A percentile compares a stretch with the other conserved stretches of the same genome.
These are phyloP conservation scores for Halcyon leucocephala DNA, from an alignment of 2,797 vertebrate species.

Conservation along the genomic window DNA sequence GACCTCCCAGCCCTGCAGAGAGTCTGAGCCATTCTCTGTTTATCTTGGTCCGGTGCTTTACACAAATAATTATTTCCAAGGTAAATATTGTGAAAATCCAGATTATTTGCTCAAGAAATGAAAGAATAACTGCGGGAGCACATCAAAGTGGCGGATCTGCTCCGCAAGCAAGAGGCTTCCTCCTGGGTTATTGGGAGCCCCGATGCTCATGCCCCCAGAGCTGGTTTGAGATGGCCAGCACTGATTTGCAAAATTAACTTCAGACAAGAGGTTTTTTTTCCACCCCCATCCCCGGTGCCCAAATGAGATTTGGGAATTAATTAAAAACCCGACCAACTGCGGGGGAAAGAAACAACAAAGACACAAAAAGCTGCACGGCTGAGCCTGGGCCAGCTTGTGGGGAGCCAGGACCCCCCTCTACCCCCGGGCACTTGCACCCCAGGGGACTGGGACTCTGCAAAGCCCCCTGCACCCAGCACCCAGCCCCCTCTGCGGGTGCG, in stretches of 20 bases:
- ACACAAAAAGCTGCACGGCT: neutral
- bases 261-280: neutral
- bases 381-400: neutral
- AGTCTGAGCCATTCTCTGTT: neutral
- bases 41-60: constrained; percentile 38
- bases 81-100: constrained; percentile 63
- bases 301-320: constrained; percentile 27
- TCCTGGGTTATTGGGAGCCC: constrained; percentile 13
- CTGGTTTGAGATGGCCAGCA: constrained; percentile 5
- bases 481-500: accelerated
- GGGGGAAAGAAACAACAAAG: neutral
- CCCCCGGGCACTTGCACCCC: accelerated
- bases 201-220: neutral
- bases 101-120: constrained; percentile 73
- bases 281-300: neutral
- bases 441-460: neutral
- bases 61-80: constrained; percentile 61
- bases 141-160: constrained; percentile 50
- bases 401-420: neutral
- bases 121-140: constrained; percentile 60
- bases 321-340: neutral
- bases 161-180: neutral
- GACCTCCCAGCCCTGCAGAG: neutral
- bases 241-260: constrained; percentile 35
- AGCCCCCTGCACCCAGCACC: accelerated